These are phyloP conservation scores for Heliconius aoede DNA, from an alignment of 2,888 invertebrate genomes.

Conservation along the genomic window DNA sequence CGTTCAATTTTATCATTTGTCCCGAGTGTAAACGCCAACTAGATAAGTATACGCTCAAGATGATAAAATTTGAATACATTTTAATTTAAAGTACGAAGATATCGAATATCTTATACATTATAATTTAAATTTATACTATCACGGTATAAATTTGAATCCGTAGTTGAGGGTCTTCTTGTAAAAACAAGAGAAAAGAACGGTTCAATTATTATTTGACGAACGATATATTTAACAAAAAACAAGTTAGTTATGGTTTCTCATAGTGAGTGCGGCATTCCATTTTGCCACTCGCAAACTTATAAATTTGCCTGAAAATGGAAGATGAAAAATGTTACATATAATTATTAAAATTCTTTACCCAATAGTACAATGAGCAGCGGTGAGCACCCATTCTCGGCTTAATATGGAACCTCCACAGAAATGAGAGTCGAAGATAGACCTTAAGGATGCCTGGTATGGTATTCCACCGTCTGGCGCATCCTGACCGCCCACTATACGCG, in stretches of 20 bases:
- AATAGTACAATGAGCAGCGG: conserved; percentile 77
- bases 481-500: conserved; percentile 71
- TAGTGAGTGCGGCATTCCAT: not conserved
- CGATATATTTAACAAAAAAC: too few species aligned
- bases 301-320: not conserved
- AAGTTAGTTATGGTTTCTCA: too few species aligned
- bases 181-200: not conserved
- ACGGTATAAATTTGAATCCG: too few species aligned
- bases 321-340: too few species aligned
- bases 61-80: not conserved
- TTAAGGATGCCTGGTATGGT: conserved; percentile 78
- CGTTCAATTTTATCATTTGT: not conserved
- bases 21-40: not conserved
- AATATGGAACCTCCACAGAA: conserved; percentile 78
- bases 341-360: conserved; percentile 57
- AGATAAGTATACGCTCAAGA: not conserved
- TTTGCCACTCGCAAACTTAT: not conserved
- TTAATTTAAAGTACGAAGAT: too few species aligned
- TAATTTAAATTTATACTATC: not conserved
- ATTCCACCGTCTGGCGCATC: conserved; percentile 71
- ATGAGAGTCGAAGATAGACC: conserved; percentile 60
- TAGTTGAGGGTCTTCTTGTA: not conserved
- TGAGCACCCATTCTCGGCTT: conserved; percentile 72
- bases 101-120: too few species aligned
- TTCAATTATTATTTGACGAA: not conserved